A percentile compares a stretch with the other conserved stretches of the same genome.
Conservation (phyloP, 2,888 invertebrate species). For the Meliscaeva auricollis region DNA sequence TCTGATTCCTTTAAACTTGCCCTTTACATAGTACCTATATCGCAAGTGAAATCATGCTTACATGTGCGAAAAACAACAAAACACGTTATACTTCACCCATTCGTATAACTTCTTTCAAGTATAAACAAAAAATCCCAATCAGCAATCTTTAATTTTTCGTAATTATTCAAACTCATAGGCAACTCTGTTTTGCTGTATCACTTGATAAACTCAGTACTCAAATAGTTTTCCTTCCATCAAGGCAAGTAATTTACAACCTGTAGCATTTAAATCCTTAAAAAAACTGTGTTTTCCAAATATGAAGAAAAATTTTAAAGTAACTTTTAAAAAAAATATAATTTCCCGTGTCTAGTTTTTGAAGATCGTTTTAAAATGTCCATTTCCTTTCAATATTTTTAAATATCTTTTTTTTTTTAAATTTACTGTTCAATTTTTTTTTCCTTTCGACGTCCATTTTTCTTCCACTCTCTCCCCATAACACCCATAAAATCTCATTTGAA, state of each 20-base stretch:
- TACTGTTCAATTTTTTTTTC: neutral
- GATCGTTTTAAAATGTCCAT: too few species aligned
- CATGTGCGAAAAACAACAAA: too few species aligned
- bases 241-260: slow-evolving; percentile 71
- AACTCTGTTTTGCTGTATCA: slow-evolving; percentile 17
- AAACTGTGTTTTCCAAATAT: neutral
- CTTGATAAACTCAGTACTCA: slow-evolving; percentile 35
- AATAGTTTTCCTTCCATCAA: slow-evolving; percentile 48
- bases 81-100: too few species aligned
- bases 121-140: too few species aligned
- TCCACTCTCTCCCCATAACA: neutral
- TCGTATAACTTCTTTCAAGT: too few species aligned
- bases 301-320: neutral
- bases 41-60: too few species aligned
- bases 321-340: too few species aligned
- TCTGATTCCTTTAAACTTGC: too few species aligned
- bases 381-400: neutral
- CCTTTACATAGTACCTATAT: too few species aligned
- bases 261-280: slow-evolving; percentile 48
- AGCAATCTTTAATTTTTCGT: too few species aligned
- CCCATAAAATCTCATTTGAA: slow-evolving; percentile 14
- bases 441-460: neutral
- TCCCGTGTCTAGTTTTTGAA: too few species aligned
- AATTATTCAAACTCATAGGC: neutral
- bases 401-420: neutral